Evolutionary conservation across 2,113 vertebrate genomes (phyloP), one percentile per base, ranked within the genome.

Genomic region (Microtus montanus): DNA sequence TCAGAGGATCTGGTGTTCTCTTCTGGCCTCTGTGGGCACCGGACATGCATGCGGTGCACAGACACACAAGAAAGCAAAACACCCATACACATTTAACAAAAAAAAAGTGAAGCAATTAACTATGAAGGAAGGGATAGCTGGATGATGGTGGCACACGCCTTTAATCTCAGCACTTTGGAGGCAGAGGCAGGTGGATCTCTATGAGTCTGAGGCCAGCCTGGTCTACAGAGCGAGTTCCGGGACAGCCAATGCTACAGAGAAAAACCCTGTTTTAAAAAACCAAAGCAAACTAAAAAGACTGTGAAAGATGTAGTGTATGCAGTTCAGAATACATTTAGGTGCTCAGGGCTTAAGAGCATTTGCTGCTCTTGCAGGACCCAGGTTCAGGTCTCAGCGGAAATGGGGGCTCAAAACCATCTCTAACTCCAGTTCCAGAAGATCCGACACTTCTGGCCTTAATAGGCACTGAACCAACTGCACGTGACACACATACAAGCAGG

Each of bases 71-170:
- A 11, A 80, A 12, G 78, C 19, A 80, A 54, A 80, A 58, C 52
- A 80, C 11, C 20, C 33, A n/a, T n/a, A n/a, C 15, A 80, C 52
- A n/a, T 24, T n/a, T 14, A 24, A 58, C 58, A n/a, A 26, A 80
- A 52, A 47, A 78, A 79, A 20, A 17, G 15, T 79, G 33, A 80
- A n/a, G 35, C 19, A 54, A 22, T 54, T 80, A 80, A 80, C 49
- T 54, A 35, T 35, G 19, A 54, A 80, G 49, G 19, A 79, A 54
- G 49, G 9, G 49, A 3, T 54, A 54, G 52, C 33, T 12, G 35
- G 33, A 35, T 1, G 11, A 3, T n/a, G 11, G 52, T 58, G 30
- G 52, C 1, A 0, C 19, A 24, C 1, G 3, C 78, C 52, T 82
- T 38, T 22, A 82, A 58, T 58, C 78, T 14, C 12, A 38, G 11